A percentile compares a stretch with the other conserved stretches of the same genome.
phyloP scores from a whole-genome alignment of 2,888 invertebrate species.

The Hyposoter didymator region DNA sequence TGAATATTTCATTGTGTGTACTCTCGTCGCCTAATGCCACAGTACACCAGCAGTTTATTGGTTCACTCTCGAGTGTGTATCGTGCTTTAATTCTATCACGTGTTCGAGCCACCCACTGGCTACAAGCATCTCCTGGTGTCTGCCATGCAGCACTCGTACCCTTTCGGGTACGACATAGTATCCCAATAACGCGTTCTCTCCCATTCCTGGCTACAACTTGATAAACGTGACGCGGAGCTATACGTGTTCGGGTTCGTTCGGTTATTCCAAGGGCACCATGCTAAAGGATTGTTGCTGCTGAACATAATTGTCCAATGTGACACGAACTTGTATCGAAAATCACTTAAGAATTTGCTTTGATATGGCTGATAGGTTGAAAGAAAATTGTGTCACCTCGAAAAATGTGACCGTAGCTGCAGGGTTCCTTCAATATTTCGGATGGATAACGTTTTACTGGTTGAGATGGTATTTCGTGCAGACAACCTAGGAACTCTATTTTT shows the following conservation, averaged over 20 bases:
- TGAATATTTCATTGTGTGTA: constrained; percentile 78
- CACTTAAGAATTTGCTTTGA: no score
- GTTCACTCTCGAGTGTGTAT: constrained; percentile 72
- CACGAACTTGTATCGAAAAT: not conserved
- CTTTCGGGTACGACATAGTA: constrained; percentile 35
- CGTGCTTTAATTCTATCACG: constrained; percentile 74
- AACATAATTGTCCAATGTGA: not conserved
- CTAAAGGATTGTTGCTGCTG: not conserved
- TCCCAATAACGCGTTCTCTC: constrained; percentile 47
- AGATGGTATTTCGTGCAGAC: not conserved
- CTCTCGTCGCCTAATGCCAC: constrained; percentile 65
- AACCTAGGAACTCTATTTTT: not conserved
- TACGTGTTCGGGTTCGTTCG: constrained; percentile 26
- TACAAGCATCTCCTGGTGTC: constrained; percentile 17
- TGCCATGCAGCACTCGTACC: not conserved
- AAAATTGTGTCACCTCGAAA: no score
- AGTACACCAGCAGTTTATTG: constrained; percentile 72
- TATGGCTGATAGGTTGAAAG: no score
- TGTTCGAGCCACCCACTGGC: constrained; percentile 53
- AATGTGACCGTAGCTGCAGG: no score
- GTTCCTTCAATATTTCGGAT: no score
- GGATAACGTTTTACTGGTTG: not conserved
- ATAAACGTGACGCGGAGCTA: constrained; percentile 8
- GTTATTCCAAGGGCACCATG: not conserved
- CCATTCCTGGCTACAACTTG: constrained; percentile 2